These are phyloP conservation scores for Typhlichthys subterraneus DNA, from an alignment of 2,797 vertebrate species.

Conservation along the genomic window DNA sequence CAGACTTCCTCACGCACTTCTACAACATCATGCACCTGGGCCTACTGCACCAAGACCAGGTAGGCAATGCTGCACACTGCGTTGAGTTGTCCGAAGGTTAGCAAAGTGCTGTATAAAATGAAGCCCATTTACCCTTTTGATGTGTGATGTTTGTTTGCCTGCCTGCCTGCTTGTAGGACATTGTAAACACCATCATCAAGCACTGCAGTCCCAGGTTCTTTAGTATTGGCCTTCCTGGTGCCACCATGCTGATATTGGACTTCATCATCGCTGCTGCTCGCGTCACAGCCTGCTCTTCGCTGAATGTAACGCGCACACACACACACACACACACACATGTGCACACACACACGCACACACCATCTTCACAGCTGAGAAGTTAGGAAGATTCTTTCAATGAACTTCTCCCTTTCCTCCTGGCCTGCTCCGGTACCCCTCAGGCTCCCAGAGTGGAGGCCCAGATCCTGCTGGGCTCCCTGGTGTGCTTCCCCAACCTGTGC, in stretches of 20 bases:
- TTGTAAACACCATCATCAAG: constrained; percentile 99
- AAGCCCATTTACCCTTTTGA: constrained; percentile 26
- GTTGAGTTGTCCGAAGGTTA: no score
- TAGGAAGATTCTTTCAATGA: neutral
- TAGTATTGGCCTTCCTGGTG: constrained; percentile 95
- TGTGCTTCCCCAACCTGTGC: constrained; percentile 96
- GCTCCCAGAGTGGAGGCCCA: constrained; percentile 97
- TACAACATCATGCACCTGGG: constrained; percentile 99
- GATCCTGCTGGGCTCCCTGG: constrained; percentile 94
- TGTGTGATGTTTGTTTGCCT: constrained; percentile 11
- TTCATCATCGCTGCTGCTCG: constrained; percentile 95
- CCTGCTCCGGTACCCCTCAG: constrained; percentile 56
- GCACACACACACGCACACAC: neutral
- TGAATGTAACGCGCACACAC: constrained; percentile 83
- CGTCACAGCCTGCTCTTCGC: constrained; percentile 93
- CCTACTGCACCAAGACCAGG: constrained; percentile 96
- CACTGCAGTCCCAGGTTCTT: constrained; percentile 98
- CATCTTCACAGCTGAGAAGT: neutral
- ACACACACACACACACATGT: neutral
- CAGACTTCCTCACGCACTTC: constrained; percentile 97
- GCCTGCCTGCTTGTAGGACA: constrained; percentile 81
- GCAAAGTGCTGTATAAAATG: constrained; percentile 35
- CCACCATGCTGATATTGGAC: constrained; percentile 97
- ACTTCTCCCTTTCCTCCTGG: no score
- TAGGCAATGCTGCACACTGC: constrained; percentile 49